A percentile compares a stretch with the other conserved stretches of the same genome.
Evolutionary conservation across 2,888 invertebrate genomes (phyloP).

Genomic region (Loripinus fragilis): DNA sequence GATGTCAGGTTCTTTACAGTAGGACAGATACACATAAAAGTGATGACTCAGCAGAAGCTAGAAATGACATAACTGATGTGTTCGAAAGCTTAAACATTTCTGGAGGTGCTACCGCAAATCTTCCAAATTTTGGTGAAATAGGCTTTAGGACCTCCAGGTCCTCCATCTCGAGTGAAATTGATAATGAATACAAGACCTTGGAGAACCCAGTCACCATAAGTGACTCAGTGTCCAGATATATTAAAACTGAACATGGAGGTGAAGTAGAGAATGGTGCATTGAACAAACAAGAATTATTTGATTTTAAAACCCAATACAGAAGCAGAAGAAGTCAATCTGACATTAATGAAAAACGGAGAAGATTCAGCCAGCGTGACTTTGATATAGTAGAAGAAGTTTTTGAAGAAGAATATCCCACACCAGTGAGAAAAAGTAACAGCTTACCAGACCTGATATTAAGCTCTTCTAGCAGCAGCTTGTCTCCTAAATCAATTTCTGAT

Average conservation of each 20-base stretch:
- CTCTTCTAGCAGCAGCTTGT: conserved; percentile 7
- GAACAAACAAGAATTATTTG: neutral
- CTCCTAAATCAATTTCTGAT: neutral
- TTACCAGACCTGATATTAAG: conserved; percentile 19
- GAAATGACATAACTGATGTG: neutral
- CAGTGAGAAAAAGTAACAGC: conserved; percentile 34
- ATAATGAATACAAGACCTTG: neutral
- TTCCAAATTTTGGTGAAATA: conserved; percentile 3
- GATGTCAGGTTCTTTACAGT: no score
- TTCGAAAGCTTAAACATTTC: neutral
- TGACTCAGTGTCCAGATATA: neutral
- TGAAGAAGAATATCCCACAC: conserved; percentile 5
- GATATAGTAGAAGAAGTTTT: conserved; percentile 11
- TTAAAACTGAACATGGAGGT: neutral
- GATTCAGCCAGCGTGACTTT: conserved; percentile 8
- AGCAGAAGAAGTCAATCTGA: conserved; percentile 29
- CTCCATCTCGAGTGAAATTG: neutral
- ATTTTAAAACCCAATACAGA: neutral
- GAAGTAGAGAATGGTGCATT: neutral
- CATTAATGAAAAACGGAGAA: conserved; percentile 22
- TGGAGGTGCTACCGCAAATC: neutral
- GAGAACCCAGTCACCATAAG: no score
- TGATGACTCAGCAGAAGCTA: neutral
- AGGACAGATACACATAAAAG: no score
- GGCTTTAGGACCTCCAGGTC: neutral